These are phyloP conservation scores for Papilio gigon DNA, from an alignment of 2,888 invertebrate genomes.

Conservation along the genomic window DNA sequence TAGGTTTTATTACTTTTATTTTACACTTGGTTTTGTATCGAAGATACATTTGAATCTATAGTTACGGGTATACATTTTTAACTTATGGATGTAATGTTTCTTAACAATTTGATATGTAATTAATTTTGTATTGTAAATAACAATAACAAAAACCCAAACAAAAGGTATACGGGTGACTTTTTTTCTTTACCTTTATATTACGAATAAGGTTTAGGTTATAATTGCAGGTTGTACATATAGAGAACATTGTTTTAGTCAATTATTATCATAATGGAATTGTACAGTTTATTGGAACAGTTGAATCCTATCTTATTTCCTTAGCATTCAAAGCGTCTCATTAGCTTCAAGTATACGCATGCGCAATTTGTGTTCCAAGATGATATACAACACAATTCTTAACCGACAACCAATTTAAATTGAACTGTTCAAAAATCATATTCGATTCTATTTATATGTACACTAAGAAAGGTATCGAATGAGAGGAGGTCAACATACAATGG, in stretches of 20 bases:
- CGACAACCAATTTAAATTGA: constrained; percentile 5
- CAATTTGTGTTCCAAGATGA: constrained; percentile 17
- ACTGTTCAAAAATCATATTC: background rate
- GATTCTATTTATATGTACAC: background rate
- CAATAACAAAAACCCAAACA: too few species aligned
- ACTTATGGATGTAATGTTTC: too few species aligned
- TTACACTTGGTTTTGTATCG: too few species aligned
- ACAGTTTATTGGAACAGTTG: background rate
- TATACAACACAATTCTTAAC: constrained; percentile 26
- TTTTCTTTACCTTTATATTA: too few species aligned
- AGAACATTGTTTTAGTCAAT: background rate
- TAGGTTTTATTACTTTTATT: too few species aligned
- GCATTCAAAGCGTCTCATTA: constrained; percentile 5
- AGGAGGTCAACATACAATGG: constrained; percentile 24
- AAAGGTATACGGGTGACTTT: too few species aligned
- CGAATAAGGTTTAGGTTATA: too few species aligned
- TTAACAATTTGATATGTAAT: too few species aligned
- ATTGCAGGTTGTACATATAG: too few species aligned
- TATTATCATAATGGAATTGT: background rate
- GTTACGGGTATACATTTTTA: too few species aligned
- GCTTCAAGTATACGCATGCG: background rate
- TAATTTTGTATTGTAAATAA: too few species aligned
- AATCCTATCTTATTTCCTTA: constrained; percentile 14
- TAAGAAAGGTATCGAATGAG: background rate
- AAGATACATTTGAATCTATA: too few species aligned